Conservation (phyloP, 1,140 invertebrate genomes). For the Bombus haemorrhoidalis region DNA sequence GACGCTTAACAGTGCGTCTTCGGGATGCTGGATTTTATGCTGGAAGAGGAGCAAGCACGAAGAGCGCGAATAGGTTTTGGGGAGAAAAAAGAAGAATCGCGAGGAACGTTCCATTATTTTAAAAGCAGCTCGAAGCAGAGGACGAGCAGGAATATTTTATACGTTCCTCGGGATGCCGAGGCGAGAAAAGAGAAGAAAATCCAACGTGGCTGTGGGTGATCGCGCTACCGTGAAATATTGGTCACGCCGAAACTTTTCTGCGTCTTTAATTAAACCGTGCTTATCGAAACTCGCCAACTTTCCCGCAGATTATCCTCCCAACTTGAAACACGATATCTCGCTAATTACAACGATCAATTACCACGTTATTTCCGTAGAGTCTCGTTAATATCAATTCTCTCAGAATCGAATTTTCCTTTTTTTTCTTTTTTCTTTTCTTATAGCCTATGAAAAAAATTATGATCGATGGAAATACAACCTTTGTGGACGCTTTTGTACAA, state of each 20-base stretch:
- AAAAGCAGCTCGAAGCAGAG: not conserved
- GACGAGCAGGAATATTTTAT: not conserved
- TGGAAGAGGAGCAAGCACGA: not conserved
- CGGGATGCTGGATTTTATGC: not conserved
- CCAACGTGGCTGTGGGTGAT: no score
- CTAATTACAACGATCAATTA: not conserved
- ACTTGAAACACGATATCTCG: not conserved
- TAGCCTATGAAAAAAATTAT: not conserved
- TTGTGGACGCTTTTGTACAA: not conserved
- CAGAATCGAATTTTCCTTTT: not conserved
- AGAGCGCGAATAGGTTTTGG: not conserved
- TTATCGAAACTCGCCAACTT: slow-evolving; percentile 14
- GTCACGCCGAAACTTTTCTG: slow-evolving; percentile 4
- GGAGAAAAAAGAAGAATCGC: not conserved
- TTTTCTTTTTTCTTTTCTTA: not conserved
- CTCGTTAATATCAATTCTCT: not conserved
- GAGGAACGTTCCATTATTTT: not conserved
- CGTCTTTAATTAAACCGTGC: slow-evolving; percentile 18
- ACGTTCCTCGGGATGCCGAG: no score
- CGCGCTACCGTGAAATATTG: not conserved
- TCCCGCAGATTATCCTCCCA: not conserved
- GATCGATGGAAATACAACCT: not conserved
- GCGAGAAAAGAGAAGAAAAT: not conserved
- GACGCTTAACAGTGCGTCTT: not conserved
- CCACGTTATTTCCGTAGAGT: no score